Base-by-base conservation (phyloP, 1,140 invertebrate species). In the Megalopta genalis region DNA sequence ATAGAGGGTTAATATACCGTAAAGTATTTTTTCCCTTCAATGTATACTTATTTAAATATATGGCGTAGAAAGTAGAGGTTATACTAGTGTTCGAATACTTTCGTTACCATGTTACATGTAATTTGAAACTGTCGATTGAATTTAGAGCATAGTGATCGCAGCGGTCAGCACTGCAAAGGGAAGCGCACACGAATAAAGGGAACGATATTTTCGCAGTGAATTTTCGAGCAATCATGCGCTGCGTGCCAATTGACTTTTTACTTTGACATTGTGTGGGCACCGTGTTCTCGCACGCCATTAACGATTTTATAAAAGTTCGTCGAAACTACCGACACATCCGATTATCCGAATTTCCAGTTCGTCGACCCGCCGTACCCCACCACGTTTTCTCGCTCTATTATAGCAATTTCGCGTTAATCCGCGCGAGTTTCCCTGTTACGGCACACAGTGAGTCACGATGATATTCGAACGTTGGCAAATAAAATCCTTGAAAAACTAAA, bases 331-430 rank as follows among this genome's bases (percentile, higher is more conserved):
- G n/a, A 27, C 42, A 80, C 63, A 65, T 81, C 69, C 75, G 71
- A 86, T 85, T 85, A 85, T 59, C 63, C 81, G 70, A 77, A 74
- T 67, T 77, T 68, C 60, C 67, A 62, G 74, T 64, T 77, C 69
- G 78, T 69, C 80, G 68, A 46, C 60, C 78, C 16, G 25, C 23
- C 62, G 42, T 49, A n/a, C 71, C 65, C 21, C 54, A 18, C 49
- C 21, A 5, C 1, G 39, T 57, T 37, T 63, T 64, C 67, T 39
- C 39, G 54, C 71, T 66, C 42, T 73, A 74, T 74, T 67, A 62
- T 25, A 42, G 21, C 49, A 14, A 39, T 63, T 71, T 52, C 75
- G 42, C 16, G 71, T 71, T 77, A 77, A 77, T 77, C 25, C 18
- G 12, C 18, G 18, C 42, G 59, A 63, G 59, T 77, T 71, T 77